Conservation (phyloP, 2,797 vertebrate genomes). For the Xerus rutilus region DNA sequence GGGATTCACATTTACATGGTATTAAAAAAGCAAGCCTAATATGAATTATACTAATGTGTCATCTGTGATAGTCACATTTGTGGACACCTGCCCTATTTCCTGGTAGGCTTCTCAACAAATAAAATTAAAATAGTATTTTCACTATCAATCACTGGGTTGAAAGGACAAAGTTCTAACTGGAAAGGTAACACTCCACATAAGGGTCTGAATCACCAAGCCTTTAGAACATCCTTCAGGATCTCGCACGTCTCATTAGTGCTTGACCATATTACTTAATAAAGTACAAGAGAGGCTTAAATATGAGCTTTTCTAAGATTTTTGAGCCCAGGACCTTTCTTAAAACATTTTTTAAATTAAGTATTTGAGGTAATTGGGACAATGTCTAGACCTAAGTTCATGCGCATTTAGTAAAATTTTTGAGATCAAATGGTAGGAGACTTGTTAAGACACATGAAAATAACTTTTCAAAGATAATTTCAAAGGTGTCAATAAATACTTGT, state of each 20-base stretch:
- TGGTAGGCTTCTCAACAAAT: slow-evolving; percentile 20
- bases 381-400: not conserved
- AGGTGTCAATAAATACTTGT: not conserved
- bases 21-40: not conserved
- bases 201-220: not conserved
- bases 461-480: slow-evolving; percentile 4
- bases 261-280: not conserved
- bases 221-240: not conserved
- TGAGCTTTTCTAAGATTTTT: not conserved
- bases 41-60: not conserved
- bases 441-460: not conserved
- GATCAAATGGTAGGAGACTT: not conserved
- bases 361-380: not conserved
- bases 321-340: not conserved
- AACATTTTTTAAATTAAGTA: slow-evolving; percentile 5
- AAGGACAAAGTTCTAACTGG: not conserved
- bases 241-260: no score
- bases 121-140: slow-evolving; percentile 25
- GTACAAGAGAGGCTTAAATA: not conserved
- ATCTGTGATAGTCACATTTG: not conserved
- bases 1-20: not conserved
- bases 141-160: not conserved
- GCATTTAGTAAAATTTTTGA: not conserved
- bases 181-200: slow-evolving; percentile 25
- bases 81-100: not conserved